Conservation (phyloP, 2,888 invertebrate species). For the Glomeris marginata region DNA sequence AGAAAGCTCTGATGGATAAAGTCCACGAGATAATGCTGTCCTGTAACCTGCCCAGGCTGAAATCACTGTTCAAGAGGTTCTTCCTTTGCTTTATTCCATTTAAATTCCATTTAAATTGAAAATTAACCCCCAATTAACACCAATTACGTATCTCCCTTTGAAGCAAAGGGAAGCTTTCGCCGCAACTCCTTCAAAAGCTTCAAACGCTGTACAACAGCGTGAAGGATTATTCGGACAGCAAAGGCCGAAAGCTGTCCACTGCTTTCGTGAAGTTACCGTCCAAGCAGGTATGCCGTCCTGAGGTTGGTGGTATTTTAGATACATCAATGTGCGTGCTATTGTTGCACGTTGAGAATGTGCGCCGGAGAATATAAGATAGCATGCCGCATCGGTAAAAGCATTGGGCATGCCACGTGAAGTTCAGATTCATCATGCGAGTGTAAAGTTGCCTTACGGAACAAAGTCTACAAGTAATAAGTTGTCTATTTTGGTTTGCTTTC, state of each 20-base stretch:
- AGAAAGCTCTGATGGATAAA: slow-evolving; percentile 67
- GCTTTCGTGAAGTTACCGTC: slow-evolving; percentile 93
- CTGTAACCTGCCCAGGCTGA: slow-evolving; percentile 15
- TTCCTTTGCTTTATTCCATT: not conserved
- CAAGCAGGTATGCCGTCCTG: slow-evolving; percentile 44
- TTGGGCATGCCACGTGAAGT: no score
- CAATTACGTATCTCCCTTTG: not conserved
- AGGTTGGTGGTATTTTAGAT: no score
- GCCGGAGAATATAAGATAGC: no score
- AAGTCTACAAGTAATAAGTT: no score
- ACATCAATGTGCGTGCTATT: no score
- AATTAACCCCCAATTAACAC: no score
- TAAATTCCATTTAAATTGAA: no score
- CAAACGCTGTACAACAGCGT: slow-evolving; percentile 77
- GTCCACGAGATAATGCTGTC: slow-evolving; percentile 45
- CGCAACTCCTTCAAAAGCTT: slow-evolving; percentile 51
- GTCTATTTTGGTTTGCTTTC: no score
- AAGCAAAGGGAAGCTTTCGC: slow-evolving; percentile 11
- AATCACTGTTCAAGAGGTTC: slow-evolving; percentile 14
- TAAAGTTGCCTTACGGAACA: no score
- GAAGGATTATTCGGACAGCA: slow-evolving; percentile 71
- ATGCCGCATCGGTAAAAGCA: no score
- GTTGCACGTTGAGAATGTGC: no score
- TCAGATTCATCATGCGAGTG: no score
- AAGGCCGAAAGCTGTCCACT: slow-evolving; percentile 74